Evolutionary conservation across 2,888 invertebrate species (phyloP).

Genomic region (Brachynemurus nebulosus): DNA sequence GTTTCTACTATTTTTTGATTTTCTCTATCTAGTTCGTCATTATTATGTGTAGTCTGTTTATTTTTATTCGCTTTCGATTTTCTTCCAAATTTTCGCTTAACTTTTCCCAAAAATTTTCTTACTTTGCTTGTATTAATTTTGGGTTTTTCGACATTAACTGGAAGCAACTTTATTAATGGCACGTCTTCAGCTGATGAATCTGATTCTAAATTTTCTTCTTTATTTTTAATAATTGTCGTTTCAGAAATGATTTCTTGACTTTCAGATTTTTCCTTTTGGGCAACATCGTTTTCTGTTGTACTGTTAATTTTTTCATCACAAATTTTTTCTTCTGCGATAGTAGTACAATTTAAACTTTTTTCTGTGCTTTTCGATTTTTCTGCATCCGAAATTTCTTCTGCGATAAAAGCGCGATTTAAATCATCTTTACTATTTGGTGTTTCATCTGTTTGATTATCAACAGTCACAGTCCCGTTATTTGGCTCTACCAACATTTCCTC

Average conservation of each 20-base stretch:
- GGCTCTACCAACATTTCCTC: too few relatives aligned
- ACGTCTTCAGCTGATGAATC: constrained; percentile 4
- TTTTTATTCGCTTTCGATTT: too few relatives aligned
- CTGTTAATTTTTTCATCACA: neutral
- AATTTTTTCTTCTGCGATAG: neutral
- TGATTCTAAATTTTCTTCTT: neutral
- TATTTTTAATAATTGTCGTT: neutral
- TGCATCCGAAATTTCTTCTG: too few relatives aligned
- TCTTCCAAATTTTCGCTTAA: neutral
- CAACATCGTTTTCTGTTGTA: neutral
- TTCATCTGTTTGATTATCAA: neutral
- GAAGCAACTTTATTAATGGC: constrained; percentile 5
- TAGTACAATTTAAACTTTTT: neutral
- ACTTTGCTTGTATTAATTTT: neutral
- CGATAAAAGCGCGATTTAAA: too few relatives aligned
- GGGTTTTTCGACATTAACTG: neutral
- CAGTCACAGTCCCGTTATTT: too few relatives aligned
- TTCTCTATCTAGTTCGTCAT: too few relatives aligned
- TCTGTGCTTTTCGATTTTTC: neutral
- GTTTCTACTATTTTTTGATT: too few relatives aligned
- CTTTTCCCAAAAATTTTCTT: neutral
- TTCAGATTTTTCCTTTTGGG: neutral
- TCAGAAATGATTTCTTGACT: neutral
- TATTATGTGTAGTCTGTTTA: too few relatives aligned
- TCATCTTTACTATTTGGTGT: neutral